A percentile compares a stretch with the other conserved stretches of the same genome.
phyloP scores from a whole-genome alignment of 2,113 vertebrate genomes.

The Nibea albiflora region DNA sequence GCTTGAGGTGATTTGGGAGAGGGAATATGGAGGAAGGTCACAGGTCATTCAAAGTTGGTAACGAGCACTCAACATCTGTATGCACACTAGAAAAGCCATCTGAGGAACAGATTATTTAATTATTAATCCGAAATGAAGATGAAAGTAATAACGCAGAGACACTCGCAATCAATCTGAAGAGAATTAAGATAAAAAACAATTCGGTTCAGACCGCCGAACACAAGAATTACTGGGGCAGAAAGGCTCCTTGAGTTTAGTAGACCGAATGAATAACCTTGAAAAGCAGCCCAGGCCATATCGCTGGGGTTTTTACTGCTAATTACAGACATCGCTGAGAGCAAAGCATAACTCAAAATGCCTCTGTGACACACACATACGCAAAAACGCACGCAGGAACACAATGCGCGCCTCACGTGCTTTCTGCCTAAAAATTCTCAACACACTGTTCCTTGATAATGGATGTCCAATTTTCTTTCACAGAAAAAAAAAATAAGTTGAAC shows the following conservation, averaged over 20 bases:
- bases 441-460: slow-evolving; percentile 59
- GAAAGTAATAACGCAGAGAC: slow-evolving; percentile 8
- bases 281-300: slow-evolving; percentile 55
- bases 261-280: slow-evolving; percentile 73
- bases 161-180: slow-evolving; percentile 29
- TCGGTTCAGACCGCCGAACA: slow-evolving; percentile 36
- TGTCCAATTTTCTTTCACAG: slow-evolving; percentile 39
- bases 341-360: slow-evolving; percentile 65
- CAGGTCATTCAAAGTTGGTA: slow-evolving; percentile 46
- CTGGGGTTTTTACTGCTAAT: slow-evolving; percentile 74
- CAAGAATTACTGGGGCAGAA: slow-evolving; percentile 57
- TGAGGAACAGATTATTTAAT: slow-evolving; percentile 13
- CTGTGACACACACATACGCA: slow-evolving; percentile 15
- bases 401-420: slow-evolving; percentile 38
- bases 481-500: slow-evolving; percentile 41
- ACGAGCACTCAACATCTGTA: slow-evolving; percentile 7
- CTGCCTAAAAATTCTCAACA: slow-evolving; percentile 7
- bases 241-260: slow-evolving; percentile 46
- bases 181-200: slow-evolving; percentile 35
- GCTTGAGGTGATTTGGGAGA: slow-evolving; percentile 48
- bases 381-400: slow-evolving; percentile 25
- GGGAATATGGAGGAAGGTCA: slow-evolving; percentile 45
- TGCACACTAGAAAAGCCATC: not conserved
- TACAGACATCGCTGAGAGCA: slow-evolving; percentile 75
- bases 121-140: slow-evolving; percentile 8